phyloP scores from a whole-genome alignment of 2,113 vertebrate genomes.

The Regulus satrapa region DNA sequence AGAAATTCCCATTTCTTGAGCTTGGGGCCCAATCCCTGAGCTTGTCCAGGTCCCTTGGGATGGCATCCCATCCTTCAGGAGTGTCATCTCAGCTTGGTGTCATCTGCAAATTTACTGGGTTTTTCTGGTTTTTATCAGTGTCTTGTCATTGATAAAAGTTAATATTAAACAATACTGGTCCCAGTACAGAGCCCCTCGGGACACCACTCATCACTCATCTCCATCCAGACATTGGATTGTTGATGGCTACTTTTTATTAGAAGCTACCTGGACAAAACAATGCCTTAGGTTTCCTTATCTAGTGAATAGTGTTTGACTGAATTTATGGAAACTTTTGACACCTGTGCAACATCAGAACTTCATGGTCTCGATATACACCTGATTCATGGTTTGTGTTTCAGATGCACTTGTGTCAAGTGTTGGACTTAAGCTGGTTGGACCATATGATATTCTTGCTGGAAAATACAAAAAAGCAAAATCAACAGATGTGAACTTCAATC shows the following conservation, averaged over 20 bases:
- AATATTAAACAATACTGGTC: background rate
- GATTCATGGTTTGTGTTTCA: slow-evolving; percentile 42
- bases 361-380: background rate
- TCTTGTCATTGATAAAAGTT: background rate
- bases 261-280: background rate
- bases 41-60: background rate
- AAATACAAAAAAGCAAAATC: slow-evolving; percentile 78
- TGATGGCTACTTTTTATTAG: background rate
- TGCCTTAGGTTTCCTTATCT: background rate
- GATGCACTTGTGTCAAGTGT: slow-evolving; percentile 81
- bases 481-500: slow-evolving; percentile 78
- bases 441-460: slow-evolving; percentile 90
- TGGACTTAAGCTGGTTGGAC: slow-evolving; percentile 89
- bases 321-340: background rate
- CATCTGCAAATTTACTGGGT: background rate
- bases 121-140: background rate
- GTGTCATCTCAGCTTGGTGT: background rate
- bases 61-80: background rate
- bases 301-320: background rate
- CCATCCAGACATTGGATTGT: background rate
- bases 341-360: background rate
- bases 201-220: rapidly evolving
- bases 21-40: rapidly evolving
- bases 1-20: background rate
- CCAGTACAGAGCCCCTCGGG: background rate